A percentile compares a stretch with the other conserved stretches of the same genome.
Evolutionary conservation across 1,140 invertebrate species (phyloP).

Genomic region (Uloborus diversus): DNA sequence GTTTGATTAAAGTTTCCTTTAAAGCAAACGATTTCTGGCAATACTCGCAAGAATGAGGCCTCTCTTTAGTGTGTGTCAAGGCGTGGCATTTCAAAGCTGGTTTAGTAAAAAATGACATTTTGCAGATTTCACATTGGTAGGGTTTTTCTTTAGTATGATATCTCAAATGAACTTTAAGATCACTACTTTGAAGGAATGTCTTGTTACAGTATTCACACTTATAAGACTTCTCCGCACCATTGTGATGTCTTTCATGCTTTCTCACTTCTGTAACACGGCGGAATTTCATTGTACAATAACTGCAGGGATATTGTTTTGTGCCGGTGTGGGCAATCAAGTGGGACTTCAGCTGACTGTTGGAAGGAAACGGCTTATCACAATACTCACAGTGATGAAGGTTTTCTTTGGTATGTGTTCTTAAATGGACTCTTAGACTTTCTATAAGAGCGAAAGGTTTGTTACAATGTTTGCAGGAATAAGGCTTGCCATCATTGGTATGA

Average conservation of each 20-base stretch:
- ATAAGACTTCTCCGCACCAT: background rate
- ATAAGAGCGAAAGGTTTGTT: background rate
- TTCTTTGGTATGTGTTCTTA: background rate
- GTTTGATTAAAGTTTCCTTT: no score
- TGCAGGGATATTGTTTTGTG: background rate
- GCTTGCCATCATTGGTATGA: background rate
- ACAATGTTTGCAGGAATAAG: background rate
- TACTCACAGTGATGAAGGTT: background rate
- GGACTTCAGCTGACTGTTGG: background rate
- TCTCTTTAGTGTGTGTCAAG: constrained; percentile 92
- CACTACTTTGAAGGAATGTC: background rate
- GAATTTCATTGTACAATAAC: background rate
- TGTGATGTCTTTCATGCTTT: background rate
- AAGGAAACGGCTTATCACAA: background rate
- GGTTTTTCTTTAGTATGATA: background rate
- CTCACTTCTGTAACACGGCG: background rate
- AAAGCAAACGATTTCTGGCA: no score
- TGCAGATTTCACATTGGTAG: background rate
- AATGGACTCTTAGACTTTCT: background rate
- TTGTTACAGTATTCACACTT: background rate
- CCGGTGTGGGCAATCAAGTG: background rate
- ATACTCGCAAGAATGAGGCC: no score
- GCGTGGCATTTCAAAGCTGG: constrained; percentile 95
- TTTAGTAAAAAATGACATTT: constrained; percentile 66
- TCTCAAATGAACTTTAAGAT: background rate